phyloP scores from a whole-genome alignment of 2,113 vertebrate species.

The Bubalus kerabau region DNA sequence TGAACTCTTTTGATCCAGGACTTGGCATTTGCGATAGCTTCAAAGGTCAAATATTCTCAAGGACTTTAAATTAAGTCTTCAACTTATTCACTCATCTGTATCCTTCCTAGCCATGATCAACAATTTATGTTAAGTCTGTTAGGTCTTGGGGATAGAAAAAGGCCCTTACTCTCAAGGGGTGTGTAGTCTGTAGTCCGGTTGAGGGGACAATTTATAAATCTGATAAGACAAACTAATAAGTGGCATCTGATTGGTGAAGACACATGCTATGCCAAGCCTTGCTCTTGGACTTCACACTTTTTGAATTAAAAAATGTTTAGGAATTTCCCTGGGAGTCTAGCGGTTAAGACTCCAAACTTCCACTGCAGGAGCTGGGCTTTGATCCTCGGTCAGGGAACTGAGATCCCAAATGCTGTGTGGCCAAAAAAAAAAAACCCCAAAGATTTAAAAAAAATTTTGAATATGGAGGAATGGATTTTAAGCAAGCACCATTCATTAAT shows the following conservation, averaged over 20 bases:
- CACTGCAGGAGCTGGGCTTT: not conserved
- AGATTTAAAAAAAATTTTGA: not conserved
- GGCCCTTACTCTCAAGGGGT: not conserved
- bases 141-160: not conserved
- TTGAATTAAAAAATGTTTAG: not conserved
- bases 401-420: not conserved
- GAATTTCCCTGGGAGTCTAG: not conserved
- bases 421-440: not conserved
- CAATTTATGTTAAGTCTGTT: not conserved
- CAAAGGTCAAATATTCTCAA: not conserved
- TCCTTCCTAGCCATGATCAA: not conserved
- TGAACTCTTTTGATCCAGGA: not conserved
- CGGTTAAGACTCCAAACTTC: not conserved
- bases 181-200: not conserved
- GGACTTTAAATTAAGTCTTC: not conserved
- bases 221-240: not conserved
- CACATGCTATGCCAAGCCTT: not conserved
- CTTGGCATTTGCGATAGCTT: not conserved
- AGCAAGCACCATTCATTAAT: not conserved
- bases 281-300: not conserved
- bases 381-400: not conserved
- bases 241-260: not conserved
- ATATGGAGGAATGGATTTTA: not conserved
- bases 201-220: not conserved
- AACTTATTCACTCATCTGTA: not conserved